Evolutionary conservation across 2,797 vertebrate species (phyloP).

Genomic region (Adrianichthys oophorus): DNA sequence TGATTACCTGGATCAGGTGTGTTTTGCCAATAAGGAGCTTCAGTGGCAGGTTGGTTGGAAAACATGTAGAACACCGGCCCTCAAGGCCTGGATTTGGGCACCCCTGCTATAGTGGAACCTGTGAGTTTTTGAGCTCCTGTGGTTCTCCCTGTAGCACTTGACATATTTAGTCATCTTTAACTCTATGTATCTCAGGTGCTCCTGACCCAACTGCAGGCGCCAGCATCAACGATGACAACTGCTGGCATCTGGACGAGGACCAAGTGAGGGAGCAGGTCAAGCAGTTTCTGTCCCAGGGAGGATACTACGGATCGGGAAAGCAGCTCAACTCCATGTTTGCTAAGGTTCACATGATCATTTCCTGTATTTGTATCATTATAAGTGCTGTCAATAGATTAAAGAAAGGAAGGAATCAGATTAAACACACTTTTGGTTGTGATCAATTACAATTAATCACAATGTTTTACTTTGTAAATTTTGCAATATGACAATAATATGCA

Average conservation of each 20-base stretch:
- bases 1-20: no score
- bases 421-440: no score
- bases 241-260: conserved; percentile 98
- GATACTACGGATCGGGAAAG: conserved; percentile 97
- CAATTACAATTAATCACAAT: no score
- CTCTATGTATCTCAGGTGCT: conserved; percentile 79
- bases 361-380: background rate
- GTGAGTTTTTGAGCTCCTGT: conserved; percentile 2
- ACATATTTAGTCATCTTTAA: conserved; percentile 8
- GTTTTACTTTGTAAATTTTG: no score
- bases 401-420: no score
- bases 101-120: no score
- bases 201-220: conserved; percentile 96
- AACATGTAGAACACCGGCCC: no score
- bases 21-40: no score
- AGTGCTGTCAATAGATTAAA: background rate
- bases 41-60: no score
- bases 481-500: no score
- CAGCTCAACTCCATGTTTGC: conserved; percentile 99
- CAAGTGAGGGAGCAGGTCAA: conserved; percentile 98
- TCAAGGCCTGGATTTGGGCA: no score
- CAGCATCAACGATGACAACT: conserved; percentile 97
- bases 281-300: conserved; percentile 95
- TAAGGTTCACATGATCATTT: conserved; percentile 52
- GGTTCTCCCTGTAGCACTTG: background rate